Base-by-base conservation (phyloP, 1,140 invertebrate genomes). In the Planococcus citri region DNA sequence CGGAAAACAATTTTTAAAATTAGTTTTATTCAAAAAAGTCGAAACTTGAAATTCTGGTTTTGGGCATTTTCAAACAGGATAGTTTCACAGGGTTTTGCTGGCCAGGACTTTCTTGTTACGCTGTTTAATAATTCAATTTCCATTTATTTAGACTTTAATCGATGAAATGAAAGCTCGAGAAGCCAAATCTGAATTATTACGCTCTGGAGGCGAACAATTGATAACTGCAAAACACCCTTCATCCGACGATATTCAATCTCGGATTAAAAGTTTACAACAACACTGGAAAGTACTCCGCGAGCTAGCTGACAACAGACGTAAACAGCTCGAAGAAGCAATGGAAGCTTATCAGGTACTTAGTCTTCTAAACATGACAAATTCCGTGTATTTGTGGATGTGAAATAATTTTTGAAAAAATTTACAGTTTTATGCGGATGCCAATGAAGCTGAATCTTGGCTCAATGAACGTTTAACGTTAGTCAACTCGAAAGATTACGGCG, bases 361-460 rank as follows among this genome's bases (percentile, higher is more conserved):
- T 37, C 33, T 6, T 37, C 6, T 37, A 37, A 6, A 37, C 6
- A 37, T 37, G 14, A 37, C 14, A 37, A 37, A 37, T 37, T 37
- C 6, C 6, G 14, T 37, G 6, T 37, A 37, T 14, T 14, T 37
- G 33, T 14, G n/a, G n/a, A n/a, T n/a, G n/a, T n/a, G n/a, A n/a
- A n/a, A 37, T 37, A 8, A 37, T 14, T 37, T 6, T 8, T 37
- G 33, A 37, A 14, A 37, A 37, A 37, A 51, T 9, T 51, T 51
- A 17, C 83, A 94, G 83, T 97, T 95, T 80, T 95, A 95, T 76
- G 88, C 93, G 1, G 95, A 98, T 80, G 95, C 94, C 0, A 97
- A 98, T 78, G 96, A 99, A 78, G 91, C 94, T 0, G 95, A 98
- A 75, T 96, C 94, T 0, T 98, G 95, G 94, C 87, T 98, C 80